Percentiles rank a stretch among this genome's conserved stretches.
Evolutionary conservation across 2,888 invertebrate species (phyloP).

Genomic region (Amiota minor): DNA sequence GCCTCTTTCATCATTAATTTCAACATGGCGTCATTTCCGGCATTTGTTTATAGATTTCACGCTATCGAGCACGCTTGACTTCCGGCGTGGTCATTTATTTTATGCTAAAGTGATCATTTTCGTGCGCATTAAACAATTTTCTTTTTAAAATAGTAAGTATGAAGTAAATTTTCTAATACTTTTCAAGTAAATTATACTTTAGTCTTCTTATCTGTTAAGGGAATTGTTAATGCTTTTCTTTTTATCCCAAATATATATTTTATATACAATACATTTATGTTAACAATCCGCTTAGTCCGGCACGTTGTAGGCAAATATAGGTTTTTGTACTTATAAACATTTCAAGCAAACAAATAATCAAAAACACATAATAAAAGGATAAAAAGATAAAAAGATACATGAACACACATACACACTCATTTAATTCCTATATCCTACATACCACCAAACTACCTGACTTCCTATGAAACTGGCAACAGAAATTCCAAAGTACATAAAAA

Average conservation of each 20-base stretch:
- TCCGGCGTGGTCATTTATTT: slow-evolving; percentile 4
- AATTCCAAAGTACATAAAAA: slow-evolving; percentile 2
- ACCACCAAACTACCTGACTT: background rate
- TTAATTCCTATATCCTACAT: background rate
- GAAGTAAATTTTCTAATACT: background rate
- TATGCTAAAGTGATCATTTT: slow-evolving; percentile 9
- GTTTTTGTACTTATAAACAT: slow-evolving; percentile 18
- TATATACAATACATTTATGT: background rate
- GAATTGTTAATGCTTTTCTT: background rate
- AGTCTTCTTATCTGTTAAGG: no score
- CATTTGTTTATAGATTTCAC: slow-evolving; percentile 34
- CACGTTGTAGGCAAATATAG: slow-evolving; percentile 19
- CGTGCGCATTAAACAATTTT: slow-evolving; percentile 2
- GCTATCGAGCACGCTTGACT: slow-evolving; percentile 3
- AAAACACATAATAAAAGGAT: background rate
- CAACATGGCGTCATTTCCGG: slow-evolving; percentile 60
- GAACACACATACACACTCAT: background rate
- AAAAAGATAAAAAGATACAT: background rate
- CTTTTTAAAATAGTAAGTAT: background rate
- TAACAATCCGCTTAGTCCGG: background rate
- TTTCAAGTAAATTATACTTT: background rate
- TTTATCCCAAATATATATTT: background rate
- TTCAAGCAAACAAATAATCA: slow-evolving; percentile 6
- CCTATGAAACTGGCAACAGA: slow-evolving; percentile 17
- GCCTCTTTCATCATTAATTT: slow-evolving; percentile 56